These are phyloP conservation scores for Leucophenga maculata DNA, from an alignment of 2,888 invertebrate genomes.

Conservation along the genomic window DNA sequence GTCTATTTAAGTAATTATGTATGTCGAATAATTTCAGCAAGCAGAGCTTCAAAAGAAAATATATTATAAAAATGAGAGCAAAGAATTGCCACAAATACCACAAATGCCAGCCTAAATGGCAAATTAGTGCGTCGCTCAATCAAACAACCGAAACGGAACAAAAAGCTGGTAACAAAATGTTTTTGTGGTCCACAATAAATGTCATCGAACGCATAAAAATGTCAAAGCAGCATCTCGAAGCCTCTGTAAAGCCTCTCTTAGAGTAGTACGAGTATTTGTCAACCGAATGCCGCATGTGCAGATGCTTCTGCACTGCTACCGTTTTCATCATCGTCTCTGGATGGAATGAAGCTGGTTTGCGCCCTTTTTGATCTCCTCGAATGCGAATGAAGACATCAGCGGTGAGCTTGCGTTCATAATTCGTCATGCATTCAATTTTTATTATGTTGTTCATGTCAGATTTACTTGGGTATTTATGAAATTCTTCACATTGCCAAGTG, in stretches of 20 bases:
- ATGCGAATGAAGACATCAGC: slow-evolving; percentile 9
- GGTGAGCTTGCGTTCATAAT: not conserved
- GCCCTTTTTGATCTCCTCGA: slow-evolving; percentile 1
- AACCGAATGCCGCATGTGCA: not conserved
- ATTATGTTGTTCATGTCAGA: slow-evolving; percentile 9
- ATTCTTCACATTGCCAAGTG: slow-evolving; percentile 5
- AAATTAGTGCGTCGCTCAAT: slow-evolving; percentile 52
- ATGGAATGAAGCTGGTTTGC: not conserved
- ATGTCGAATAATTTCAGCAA: not conserved
- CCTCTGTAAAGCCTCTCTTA: not conserved
- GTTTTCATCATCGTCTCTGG: too few relatives aligned
- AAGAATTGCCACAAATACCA: slow-evolving; percentile 48
- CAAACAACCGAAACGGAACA: slow-evolving; percentile 25
- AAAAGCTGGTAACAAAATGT: slow-evolving; percentile 1
- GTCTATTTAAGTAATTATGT: slow-evolving; percentile 13
- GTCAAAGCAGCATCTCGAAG: slow-evolving; percentile 35
- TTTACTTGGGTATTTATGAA: slow-evolving; percentile 15
- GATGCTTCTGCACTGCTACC: not conserved
- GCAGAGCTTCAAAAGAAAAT: not conserved
- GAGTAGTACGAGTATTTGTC: not conserved
- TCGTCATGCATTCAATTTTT: slow-evolving; percentile 7
- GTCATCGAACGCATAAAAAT: slow-evolving; percentile 53
- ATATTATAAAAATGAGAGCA: not conserved
- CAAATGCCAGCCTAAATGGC: slow-evolving; percentile 57
- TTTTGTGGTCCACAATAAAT: not conserved